Evolutionary conservation across 2,797 vertebrate genomes (phyloP), one percentile per base, ranked within the genome.

Genomic region (Thunnus albacares): DNA sequence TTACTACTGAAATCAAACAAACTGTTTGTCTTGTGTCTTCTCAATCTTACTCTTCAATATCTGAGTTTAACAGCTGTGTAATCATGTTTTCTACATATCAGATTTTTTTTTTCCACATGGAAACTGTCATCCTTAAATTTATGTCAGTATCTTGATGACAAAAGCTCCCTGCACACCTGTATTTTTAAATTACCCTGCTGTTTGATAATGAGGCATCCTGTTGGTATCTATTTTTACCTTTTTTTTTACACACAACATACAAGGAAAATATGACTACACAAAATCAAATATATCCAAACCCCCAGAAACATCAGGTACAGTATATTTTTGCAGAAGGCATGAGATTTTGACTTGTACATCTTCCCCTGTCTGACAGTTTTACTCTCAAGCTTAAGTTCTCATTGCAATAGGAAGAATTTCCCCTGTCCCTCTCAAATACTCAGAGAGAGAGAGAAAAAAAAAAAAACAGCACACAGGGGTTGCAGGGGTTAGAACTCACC

Each of bases 401-500:
- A 26, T 73, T 75, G 70, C 58, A 58, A 41, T 5, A 10, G 18
- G 45, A 74, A 53, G 49, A 62, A 65, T 72, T 28, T 53, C 57
- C 61, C 79, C 24, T 1, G 66, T 60, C 26, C 57, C 67, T 55
- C 79, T 79, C 4, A 30, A 14, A 79, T 17, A 55, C 63, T 43
- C 33, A 28, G 18, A 62, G 56, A 62, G 20, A 3, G 38, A 38
- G 12, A 52, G 2, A 53, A 71, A 66, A 49, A 56, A 55, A 59
- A 20, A 57, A 69, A 45, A 73, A 77, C 69, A 72, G 73, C 65
- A 86, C 63, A 75, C n/a, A 45, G 20, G 41, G 43, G 41, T 20
- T n/a, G 41, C n/a, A 26, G 80, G 67, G 84, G 79, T 78, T 1
- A 61, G 62, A 35, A 88, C 97, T 97, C 96, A 99, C 98, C 98